Percentiles rank a stretch among this genome's conserved stretches.
phyloP scores from a whole-genome alignment of 2,888 invertebrate species.

The Lottia scabra region DNA sequence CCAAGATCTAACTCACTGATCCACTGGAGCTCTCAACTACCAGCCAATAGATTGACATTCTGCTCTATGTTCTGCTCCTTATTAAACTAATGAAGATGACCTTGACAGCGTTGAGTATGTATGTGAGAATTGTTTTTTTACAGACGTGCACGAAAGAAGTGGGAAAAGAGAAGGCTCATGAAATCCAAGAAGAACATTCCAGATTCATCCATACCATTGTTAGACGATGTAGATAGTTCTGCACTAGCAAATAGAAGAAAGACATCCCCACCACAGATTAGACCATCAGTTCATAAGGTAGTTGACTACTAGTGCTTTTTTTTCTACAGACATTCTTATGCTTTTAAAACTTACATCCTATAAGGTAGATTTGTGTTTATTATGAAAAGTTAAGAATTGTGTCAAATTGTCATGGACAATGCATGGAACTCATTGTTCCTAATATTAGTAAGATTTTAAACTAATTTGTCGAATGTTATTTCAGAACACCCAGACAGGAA shows the following conservation, averaged over 20 bases:
- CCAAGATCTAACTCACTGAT: no score
- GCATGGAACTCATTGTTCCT: no score
- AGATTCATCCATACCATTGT: constrained; percentile 36
- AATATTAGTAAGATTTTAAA: no score
- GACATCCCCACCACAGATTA: background rate
- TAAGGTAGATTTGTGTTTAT: no score
- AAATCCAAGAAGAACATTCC: constrained; percentile 37
- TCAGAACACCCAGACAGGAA: background rate
- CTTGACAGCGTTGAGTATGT: background rate
- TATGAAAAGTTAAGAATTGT: no score
- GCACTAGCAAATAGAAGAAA: background rate
- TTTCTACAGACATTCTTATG: no score
- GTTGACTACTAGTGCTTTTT: no score
- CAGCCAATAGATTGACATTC: no score
- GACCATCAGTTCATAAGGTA: constrained; percentile 1
- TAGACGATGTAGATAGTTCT: constrained; percentile 39
- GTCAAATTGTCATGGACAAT: no score
- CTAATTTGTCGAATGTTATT: background rate
- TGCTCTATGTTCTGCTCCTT: no score
- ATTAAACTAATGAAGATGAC: background rate
- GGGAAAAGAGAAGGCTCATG: constrained; percentile 26
- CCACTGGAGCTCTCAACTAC: no score
- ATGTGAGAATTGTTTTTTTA: background rate
- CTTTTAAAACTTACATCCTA: no score
- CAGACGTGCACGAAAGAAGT: constrained; percentile 36